Evolutionary conservation across 2,113 vertebrate species (phyloP), one percentile per base, ranked within the genome.

Genomic region (Haliaeetus leucogaster): DNA sequence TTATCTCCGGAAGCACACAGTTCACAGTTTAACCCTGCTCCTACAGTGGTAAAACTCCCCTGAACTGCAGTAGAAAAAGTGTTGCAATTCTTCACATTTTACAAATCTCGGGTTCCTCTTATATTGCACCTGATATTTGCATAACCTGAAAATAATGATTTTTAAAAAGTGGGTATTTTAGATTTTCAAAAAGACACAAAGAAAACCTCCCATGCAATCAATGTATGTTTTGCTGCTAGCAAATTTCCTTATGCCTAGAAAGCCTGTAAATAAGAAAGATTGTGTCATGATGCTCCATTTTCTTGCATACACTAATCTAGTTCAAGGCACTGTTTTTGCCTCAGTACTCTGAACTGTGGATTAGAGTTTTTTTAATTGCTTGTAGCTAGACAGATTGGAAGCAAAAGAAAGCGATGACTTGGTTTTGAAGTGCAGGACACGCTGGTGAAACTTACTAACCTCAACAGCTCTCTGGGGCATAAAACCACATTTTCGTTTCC

Each of bases 271-370:
- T 7, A 19, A 6, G 25, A 23, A 38, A 38, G 9, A 45, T 11
- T 13, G 14, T 6, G 22, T 23, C 27, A 38, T 3, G 13, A 30
- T 0, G 0, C 3, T 36, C 9, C 25, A 16, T 38, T 56, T 80
- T 59, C 48, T 47, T 10, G 2, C 10, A 7, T 6, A 22, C 27
- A 6, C 32, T 27, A 65, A 53, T 52, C 74, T 21, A 43, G 11
- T 59, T 27, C 53, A 52, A 34, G 40, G 22, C 20, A 13, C 23
- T 25, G 36, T 3, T 47, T 68, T 52, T 48, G 34, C 19, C 45
- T 63, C 52, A 66, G 71, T 26, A 40, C 50, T 53, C 71, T 19
- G 19, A 82, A 10, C n/a, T 20, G n/a, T 0, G 1, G 10, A 50
- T 22, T 21, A 26, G 26, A 23, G 8, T 3, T 12, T 23, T 34